Evolutionary conservation across 2,888 invertebrate genomes (phyloP).

Genomic region (Parapristionchus giblindavisi): DNA sequence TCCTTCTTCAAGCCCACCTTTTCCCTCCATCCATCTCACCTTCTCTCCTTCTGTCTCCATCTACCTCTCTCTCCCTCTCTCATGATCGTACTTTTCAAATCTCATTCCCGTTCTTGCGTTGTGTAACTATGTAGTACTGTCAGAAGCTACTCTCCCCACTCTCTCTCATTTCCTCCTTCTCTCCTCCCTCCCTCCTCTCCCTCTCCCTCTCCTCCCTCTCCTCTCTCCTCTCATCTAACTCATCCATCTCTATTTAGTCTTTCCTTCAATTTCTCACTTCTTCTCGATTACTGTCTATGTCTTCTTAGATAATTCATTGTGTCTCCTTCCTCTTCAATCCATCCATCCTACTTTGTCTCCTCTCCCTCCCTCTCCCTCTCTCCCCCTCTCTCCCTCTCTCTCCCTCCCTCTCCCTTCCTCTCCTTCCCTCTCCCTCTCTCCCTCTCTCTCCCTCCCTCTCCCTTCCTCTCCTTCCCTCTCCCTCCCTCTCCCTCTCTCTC

Average conservation of each 20-base stretch:
- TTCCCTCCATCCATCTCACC: constrained; percentile 3
- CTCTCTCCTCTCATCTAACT: neutral
- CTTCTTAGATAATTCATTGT: neutral
- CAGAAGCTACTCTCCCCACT: neutral
- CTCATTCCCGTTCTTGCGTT: constrained; percentile 1
- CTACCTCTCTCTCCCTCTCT: neutral
- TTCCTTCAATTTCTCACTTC: neutral
- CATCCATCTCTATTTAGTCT: neutral
- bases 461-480: neutral
- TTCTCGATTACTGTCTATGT: neutral
- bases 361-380: neutral
- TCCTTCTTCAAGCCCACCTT: constrained; percentile 19
- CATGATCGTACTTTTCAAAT: neutral
- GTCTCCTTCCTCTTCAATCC: constrained; percentile 1
- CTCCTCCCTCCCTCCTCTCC: neutral
- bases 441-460: constrained; percentile 14
- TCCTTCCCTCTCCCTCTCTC: constrained; percentile 34
- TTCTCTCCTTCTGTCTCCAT: too few species aligned
- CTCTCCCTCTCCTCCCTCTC: neutral
- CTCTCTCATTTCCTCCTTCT: constrained; percentile 11
- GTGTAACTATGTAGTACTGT: neutral
- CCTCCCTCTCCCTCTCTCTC: neutral
- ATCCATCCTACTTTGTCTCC: constrained; percentile 24
- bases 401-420: constrained; percentile 9
- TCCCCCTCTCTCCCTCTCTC: neutral